Percentiles rank a stretch among this genome's conserved stretches.
phyloP scores from a whole-genome alignment of 2,888 invertebrate species.

The Subacronicta megacephala region DNA sequence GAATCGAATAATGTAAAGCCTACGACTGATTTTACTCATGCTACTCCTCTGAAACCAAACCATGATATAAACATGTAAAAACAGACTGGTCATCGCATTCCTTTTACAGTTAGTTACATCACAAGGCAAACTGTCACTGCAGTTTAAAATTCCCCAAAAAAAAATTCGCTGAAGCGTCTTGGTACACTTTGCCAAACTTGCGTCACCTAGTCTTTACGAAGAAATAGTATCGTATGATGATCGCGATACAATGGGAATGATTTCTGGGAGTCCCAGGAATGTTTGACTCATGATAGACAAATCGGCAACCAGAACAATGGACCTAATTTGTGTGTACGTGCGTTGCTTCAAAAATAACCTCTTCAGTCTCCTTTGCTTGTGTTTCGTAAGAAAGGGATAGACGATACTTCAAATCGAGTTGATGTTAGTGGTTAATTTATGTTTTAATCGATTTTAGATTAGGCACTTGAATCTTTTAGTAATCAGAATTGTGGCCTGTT shows the following conservation, averaged over 20 bases:
- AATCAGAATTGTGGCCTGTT: constrained; percentile 36
- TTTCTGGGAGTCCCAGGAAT: constrained; percentile 56
- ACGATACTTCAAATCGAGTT: constrained; percentile 23
- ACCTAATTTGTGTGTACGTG: constrained; percentile 50
- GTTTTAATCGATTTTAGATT: constrained; percentile 25
- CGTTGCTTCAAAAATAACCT: constrained; percentile 46
- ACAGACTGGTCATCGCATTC: constrained; percentile 30
- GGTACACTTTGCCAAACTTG: constrained; percentile 21
- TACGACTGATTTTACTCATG: too few species aligned
- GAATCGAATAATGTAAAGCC: too few species aligned
- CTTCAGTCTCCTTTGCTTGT: constrained; percentile 13
- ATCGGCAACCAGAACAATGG: constrained; percentile 50
- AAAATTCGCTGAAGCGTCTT: constrained; percentile 18
- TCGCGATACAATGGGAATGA: constrained; percentile 50
- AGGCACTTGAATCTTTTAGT: constrained; percentile 44
- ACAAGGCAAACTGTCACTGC: constrained; percentile 8
- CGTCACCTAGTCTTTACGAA: constrained; percentile 44
- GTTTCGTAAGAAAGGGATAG: constrained; percentile 28
- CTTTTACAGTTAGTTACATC: constrained; percentile 15
- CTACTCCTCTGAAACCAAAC: not conserved
- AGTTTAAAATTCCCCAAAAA: constrained; percentile 39
- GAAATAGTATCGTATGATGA: constrained; percentile 47
- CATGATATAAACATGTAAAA: constrained; percentile 20
- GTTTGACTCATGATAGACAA: constrained; percentile 53
- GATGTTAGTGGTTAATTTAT: constrained; percentile 35